phyloP scores from a whole-genome alignment of 2,797 vertebrate species.

The Carapus acus region DNA sequence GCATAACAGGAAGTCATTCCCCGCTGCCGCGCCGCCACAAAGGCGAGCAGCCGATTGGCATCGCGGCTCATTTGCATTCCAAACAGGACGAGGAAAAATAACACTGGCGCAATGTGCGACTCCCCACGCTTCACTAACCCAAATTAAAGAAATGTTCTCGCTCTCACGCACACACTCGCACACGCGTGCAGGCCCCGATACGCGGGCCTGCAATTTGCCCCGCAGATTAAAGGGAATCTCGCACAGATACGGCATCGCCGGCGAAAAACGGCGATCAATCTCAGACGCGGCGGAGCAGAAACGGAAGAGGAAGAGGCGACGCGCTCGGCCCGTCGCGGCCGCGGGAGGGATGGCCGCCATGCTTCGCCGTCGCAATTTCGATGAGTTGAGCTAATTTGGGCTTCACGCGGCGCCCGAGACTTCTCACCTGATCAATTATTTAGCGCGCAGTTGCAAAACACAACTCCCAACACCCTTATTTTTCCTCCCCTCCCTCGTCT shows the following conservation, averaged over 20 bases:
- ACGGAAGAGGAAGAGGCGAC: too few relatives aligned
- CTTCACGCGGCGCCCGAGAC: too few relatives aligned
- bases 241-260: conserved; percentile 31
- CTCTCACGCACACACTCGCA: background rate
- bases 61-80: conserved; percentile 61
- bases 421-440: too few relatives aligned
- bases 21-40: conserved; percentile 60
- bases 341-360: too few relatives aligned
- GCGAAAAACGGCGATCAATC: conserved; percentile 42
- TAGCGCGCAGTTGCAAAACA: too few relatives aligned
- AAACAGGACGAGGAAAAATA: conserved; percentile 59
- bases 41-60: conserved; percentile 54
- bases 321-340: too few relatives aligned
- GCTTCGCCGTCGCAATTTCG: too few relatives aligned
- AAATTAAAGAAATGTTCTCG: conserved; percentile 60
- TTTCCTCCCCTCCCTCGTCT: too few relatives aligned
- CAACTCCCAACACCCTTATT: too few relatives aligned
- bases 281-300: conserved; percentile 15
- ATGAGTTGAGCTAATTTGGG: too few relatives aligned
- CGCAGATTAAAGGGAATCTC: conserved; percentile 50
- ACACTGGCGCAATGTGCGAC: conserved; percentile 43
- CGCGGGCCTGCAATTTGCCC: conserved; percentile 18
- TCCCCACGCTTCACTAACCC: conserved; percentile 60
- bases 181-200: conserved; percentile 10
- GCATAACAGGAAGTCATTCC: conserved; percentile 45